A percentile compares a stretch with the other conserved stretches of the same genome.
phyloP scores from a whole-genome alignment of 1,140 invertebrate species.

The Ostrea denselamellosa region DNA sequence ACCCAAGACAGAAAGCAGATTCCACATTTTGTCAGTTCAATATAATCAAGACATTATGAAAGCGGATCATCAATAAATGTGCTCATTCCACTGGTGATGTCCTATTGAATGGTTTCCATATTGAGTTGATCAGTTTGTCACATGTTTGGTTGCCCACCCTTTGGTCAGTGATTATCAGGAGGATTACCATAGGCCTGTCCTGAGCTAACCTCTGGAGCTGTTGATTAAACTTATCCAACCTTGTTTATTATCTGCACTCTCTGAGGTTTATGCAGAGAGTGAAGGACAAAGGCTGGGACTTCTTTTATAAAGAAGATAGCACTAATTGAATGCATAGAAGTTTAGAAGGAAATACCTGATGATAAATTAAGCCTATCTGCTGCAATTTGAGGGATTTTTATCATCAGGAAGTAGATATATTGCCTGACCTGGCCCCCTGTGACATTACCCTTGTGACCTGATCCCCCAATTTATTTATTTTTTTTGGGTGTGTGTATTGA shows the following conservation, averaged over 20 bases:
- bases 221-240: neutral
- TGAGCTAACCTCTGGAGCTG: neutral
- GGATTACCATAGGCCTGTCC: neutral
- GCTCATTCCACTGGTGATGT: neutral
- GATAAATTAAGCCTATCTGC: conserved; percentile 6
- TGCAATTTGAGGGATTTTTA: conserved; percentile 3
- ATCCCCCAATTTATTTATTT: neutral
- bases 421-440: neutral
- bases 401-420: neutral
- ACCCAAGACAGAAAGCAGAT: neutral
- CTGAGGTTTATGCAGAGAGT: neutral
- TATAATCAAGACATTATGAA: neutral
- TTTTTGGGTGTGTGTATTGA: conserved; percentile 1
- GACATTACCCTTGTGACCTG: neutral
- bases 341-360: neutral
- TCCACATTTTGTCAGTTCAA: neutral
- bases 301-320: neutral
- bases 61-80: no score
- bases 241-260: neutral
- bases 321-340: conserved; percentile 27
- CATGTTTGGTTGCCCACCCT: conserved; percentile 13
- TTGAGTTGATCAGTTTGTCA: neutral
- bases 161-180: conserved; percentile 14
- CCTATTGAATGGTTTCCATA: neutral
- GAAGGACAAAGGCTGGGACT: neutral